Conservation (phyloP, 2,888 invertebrate species). For the Odontomyia ornata region DNA sequence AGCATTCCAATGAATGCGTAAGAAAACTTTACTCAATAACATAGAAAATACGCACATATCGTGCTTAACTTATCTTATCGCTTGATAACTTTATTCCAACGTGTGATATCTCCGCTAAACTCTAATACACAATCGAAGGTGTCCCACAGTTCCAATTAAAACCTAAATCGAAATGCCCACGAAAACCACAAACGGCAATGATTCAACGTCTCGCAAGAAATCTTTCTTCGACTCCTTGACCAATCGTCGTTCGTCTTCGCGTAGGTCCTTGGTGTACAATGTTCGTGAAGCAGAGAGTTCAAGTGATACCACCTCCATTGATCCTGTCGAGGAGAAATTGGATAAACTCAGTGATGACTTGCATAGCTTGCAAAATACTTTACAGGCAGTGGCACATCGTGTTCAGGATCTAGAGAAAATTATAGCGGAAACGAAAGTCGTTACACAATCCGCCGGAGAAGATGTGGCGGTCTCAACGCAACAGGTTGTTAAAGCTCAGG, state of each 20-base stretch:
- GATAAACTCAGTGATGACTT: constrained; percentile 31
- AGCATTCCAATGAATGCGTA: neutral
- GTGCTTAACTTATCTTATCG: constrained; percentile 16
- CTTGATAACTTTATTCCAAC: constrained; percentile 18
- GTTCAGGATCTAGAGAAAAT: constrained; percentile 21
- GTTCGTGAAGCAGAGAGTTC: constrained; percentile 34
- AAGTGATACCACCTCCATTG: neutral
- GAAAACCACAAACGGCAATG: constrained; percentile 12
- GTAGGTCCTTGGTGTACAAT: constrained; percentile 27
- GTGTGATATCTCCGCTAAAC: neutral
- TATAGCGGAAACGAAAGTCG: neutral
- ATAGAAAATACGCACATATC: neutral
- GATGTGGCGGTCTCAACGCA: neutral
- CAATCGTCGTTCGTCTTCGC: constrained; percentile 22
- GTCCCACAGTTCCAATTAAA: no score
- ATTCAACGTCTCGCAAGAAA: constrained; percentile 4
- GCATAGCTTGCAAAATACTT: constrained; percentile 24
- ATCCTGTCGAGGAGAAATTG: constrained; percentile 35
- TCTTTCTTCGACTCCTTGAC: constrained; percentile 23
- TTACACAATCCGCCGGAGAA: neutral
- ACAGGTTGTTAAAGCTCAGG: neutral
- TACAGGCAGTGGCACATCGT: constrained; percentile 29
- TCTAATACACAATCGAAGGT: neutral
- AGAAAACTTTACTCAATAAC: neutral
- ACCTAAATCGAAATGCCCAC: neutral